Percentiles rank a stretch among this genome's conserved stretches.
phyloP scores from a whole-genome alignment of 2,113 vertebrate genomes.

The Colistium nudipinnis region DNA sequence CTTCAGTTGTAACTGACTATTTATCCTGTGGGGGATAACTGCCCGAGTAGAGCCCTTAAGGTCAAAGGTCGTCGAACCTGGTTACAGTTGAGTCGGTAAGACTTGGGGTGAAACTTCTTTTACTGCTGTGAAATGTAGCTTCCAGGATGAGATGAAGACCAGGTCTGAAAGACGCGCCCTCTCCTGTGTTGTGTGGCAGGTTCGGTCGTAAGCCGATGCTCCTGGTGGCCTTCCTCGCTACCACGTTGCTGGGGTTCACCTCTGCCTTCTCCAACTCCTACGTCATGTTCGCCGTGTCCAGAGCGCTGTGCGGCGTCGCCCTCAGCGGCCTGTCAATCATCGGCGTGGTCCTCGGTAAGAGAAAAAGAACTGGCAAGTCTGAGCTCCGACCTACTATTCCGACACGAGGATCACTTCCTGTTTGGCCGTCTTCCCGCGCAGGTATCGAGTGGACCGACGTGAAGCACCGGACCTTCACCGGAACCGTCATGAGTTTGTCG shows the following conservation, averaged over 20 bases:
- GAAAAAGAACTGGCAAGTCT: neutral
- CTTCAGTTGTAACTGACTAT: too few relatives aligned
- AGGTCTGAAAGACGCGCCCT: too few relatives aligned
- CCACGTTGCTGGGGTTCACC: constrained; percentile 46
- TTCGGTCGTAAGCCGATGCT: constrained; percentile 80
- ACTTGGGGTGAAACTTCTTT: too few relatives aligned
- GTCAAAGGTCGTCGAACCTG: too few relatives aligned
- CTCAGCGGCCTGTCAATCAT: constrained; percentile 85
- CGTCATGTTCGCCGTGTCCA: constrained; percentile 81
- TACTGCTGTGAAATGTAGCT: too few relatives aligned
- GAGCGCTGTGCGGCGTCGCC: constrained; percentile 80
- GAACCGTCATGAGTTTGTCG: constrained; percentile 80
- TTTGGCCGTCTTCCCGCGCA: constrained; percentile 17
- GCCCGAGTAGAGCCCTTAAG: too few relatives aligned
- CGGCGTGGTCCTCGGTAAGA: constrained; percentile 80
- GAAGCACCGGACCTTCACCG: constrained; percentile 81
- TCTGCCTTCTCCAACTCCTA: constrained; percentile 82
- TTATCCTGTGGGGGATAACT: too few relatives aligned
- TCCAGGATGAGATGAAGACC: too few relatives aligned
- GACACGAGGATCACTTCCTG: too few relatives aligned
- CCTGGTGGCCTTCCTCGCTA: constrained; percentile 64
- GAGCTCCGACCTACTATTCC: too few relatives aligned
- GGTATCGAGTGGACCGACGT: constrained; percentile 86
- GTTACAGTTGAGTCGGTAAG: too few relatives aligned
- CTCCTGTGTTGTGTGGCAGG: constrained; percentile 61